These are phyloP conservation scores for Amphiprion clarkii DNA, from an alignment of 2,797 vertebrate genomes.

Conservation along the genomic window DNA sequence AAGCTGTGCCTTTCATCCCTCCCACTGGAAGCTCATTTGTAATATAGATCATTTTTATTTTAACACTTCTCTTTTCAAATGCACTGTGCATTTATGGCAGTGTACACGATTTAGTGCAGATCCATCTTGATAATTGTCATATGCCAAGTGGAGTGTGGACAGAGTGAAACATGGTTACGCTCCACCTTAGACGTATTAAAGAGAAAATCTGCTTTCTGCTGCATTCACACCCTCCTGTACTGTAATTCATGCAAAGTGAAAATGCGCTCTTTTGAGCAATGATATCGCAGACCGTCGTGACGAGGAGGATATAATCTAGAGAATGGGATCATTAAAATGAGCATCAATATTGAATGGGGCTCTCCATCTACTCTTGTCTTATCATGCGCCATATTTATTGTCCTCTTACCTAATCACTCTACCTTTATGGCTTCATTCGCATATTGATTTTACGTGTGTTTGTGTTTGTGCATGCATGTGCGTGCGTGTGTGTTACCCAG, in stretches of 20 bases:
- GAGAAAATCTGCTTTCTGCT: slow-evolving; percentile 42
- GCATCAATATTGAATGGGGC: slow-evolving; percentile 54
- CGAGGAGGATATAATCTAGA: slow-evolving; percentile 48
- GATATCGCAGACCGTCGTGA: slow-evolving; percentile 25
- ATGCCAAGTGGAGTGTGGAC: slow-evolving; percentile 52
- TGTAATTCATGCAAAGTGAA: slow-evolving; percentile 59
- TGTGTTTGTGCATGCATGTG: neutral
- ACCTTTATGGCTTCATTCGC: slow-evolving; percentile 47
- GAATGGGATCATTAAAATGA: slow-evolving; percentile 60
- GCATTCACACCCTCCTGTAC: slow-evolving; percentile 26
- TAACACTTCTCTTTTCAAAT: slow-evolving; percentile 61
- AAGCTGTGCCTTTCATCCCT: slow-evolving; percentile 40
- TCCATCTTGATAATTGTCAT: slow-evolving; percentile 77
- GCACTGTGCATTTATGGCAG: slow-evolving; percentile 35
- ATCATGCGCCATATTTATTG: slow-evolving; percentile 51
- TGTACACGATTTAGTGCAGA: slow-evolving; percentile 40
- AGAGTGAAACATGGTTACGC: slow-evolving; percentile 62
- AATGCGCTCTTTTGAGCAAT: slow-evolving; percentile 49
- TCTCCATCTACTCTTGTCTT: slow-evolving; percentile 47
- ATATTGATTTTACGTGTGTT: slow-evolving; percentile 47
- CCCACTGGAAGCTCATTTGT: slow-evolving; percentile 45
- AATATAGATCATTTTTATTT: slow-evolving; percentile 69
- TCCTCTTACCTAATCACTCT: slow-evolving; percentile 53
- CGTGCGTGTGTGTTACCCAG: slow-evolving; percentile 47
- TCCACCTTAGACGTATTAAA: slow-evolving; percentile 48